Evolutionary conservation across 1,140 invertebrate species (phyloP), one percentile per base, ranked within the genome.

Genomic region (Caenorhabditis brenneri): DNA sequence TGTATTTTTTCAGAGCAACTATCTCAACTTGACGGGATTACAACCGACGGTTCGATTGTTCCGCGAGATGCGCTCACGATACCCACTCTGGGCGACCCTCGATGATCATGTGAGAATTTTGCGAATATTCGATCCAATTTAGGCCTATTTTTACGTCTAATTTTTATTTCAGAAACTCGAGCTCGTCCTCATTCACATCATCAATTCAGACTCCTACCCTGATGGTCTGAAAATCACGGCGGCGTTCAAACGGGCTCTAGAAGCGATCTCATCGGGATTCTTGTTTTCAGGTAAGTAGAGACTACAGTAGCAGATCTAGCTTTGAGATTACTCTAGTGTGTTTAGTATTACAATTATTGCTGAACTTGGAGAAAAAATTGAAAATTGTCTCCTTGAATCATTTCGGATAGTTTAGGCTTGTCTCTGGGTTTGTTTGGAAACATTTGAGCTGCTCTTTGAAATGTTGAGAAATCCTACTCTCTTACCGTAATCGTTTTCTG

Each of bases 251-350:
- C 49, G 69, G 16, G 49, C 79, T 24, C n/a, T 83, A 4, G 82
- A 83, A 48, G 82, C 82, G 2, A n/a, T 83, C 58, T 39, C 69
- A 7, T 12, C n/a, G 22, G 82, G 82, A 36, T 60, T 46, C 46
- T 29, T 83, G 7, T 60, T n/a, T 79, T 49, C 69, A 7, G 33
- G 82, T 83, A 48, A 1, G 81, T n/a, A n/a, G n/a, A n/a, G n/a
- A n/a, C n/a, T n/a, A n/a, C n/a, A n/a, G n/a, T n/a, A n/a, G n/a
- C n/a, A n/a, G n/a, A n/a, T n/a, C n/a, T n/a, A n/a, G n/a, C n/a
- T n/a, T n/a, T n/a, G n/a, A n/a, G n/a, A n/a, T n/a, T n/a, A n/a
- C n/a, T n/a, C n/a, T n/a, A n/a, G n/a, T n/a, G n/a, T n/a, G n/a
- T n/a, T n/a, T n/a, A n/a, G n/a, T n/a, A n/a, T n/a, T n/a, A n/a